Evolutionary conservation across 2,888 invertebrate genomes (phyloP).

Genomic region (Eupithecia exiguata): DNA sequence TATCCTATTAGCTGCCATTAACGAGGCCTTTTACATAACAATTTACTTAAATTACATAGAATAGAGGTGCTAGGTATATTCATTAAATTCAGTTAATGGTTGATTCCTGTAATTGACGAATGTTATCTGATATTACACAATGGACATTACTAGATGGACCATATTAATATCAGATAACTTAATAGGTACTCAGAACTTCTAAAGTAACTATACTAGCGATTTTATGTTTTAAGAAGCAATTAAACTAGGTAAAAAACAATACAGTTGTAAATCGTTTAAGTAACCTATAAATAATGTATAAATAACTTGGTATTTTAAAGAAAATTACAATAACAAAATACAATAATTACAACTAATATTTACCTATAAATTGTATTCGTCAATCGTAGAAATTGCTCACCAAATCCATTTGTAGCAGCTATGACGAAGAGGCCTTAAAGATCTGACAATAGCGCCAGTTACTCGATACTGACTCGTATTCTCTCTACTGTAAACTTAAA

Average conservation of each 20-base stretch:
- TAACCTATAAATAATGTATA: too few species aligned
- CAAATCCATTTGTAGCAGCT: not conserved
- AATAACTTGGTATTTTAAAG: too few species aligned
- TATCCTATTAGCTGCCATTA: constrained; percentile 33
- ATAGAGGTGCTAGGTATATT: constrained; percentile 5
- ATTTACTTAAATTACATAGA: not conserved
- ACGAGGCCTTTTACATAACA: constrained; percentile 14
- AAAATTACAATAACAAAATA: too few species aligned
- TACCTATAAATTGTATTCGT: not conserved
- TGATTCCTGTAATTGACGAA: not conserved
- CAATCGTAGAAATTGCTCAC: not conserved
- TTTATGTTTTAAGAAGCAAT: not conserved
- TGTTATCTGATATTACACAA: not conserved
- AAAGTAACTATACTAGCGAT: not conserved
- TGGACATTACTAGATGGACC: not conserved
- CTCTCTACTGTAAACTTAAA: not conserved
- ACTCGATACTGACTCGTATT: not conserved
- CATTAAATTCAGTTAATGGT: not conserved
- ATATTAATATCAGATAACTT: not conserved
- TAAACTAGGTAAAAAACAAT: not conserved
- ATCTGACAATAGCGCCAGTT: constrained; percentile 5
- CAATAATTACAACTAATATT: too few species aligned
- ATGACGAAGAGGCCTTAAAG: constrained; percentile 11
- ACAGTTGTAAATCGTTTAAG: not conserved
- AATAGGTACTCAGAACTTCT: not conserved